Conservation (phyloP, 2,888 invertebrate genomes). For the Sesia apiformis region DNA sequence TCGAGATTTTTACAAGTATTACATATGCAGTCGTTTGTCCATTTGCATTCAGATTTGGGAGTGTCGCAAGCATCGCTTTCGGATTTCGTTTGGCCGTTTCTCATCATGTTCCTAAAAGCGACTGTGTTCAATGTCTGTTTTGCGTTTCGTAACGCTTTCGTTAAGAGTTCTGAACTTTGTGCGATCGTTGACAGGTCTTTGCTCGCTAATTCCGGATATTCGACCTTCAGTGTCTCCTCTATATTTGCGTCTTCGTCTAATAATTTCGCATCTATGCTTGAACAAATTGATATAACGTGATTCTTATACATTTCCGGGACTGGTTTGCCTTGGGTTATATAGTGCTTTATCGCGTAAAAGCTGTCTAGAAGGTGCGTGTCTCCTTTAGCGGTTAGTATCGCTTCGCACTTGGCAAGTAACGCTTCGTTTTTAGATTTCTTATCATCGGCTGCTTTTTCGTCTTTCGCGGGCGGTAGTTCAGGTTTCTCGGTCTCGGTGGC, state of each 20-base stretch:
- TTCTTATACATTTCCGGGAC: conserved; percentile 59
- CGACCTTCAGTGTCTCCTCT: conserved; percentile 29
- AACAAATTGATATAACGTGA: conserved; percentile 56
- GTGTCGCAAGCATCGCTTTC: conserved; percentile 58
- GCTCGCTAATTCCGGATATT: background rate
- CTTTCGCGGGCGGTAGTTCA: conserved; percentile 10
- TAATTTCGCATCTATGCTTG: conserved; percentile 49
- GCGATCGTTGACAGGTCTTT: conserved; percentile 20
- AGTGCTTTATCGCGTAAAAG: conserved; percentile 57
- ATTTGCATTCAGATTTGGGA: conserved; percentile 52
- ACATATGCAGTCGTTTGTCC: conserved; percentile 57
- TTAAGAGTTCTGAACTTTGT: conserved; percentile 45
- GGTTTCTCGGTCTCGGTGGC: background rate
- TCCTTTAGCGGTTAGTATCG: conserved; percentile 49
- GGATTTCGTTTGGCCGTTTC: conserved; percentile 48
- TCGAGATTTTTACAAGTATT: conserved; percentile 41
- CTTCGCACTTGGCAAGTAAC: conserved; percentile 52
- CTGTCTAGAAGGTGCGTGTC: conserved; percentile 52
- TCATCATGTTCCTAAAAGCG: conserved; percentile 46
- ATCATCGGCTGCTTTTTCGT: conserved; percentile 16
- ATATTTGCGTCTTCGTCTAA: conserved; percentile 40
- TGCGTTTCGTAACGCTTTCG: conserved; percentile 52
- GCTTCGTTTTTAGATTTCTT: conserved; percentile 41
- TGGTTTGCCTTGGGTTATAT: conserved; percentile 50
- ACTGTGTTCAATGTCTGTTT: conserved; percentile 57